These are phyloP conservation scores for Blastobasis adustella DNA, from an alignment of 2,888 invertebrate genomes.

Conservation along the genomic window DNA sequence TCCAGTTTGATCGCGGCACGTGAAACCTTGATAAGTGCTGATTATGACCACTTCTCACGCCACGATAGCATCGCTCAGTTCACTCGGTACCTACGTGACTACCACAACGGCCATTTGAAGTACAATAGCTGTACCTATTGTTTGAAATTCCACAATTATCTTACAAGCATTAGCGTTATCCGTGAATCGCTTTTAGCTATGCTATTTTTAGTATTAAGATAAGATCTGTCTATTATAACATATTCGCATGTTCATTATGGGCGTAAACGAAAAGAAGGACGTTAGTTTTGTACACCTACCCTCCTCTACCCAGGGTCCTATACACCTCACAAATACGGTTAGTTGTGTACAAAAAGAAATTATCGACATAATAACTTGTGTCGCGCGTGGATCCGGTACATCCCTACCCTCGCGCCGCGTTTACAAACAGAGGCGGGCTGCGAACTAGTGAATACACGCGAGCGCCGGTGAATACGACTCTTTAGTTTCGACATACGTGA, in stretches of 20 bases:
- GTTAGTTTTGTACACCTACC: too few species aligned
- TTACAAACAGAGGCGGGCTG: slow-evolving; percentile 54
- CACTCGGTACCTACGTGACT: too few species aligned
- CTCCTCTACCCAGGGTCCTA: too few species aligned
- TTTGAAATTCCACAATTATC: background rate
- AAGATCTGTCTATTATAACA: too few species aligned
- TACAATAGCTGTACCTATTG: background rate
- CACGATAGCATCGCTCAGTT: slow-evolving; percentile 5
- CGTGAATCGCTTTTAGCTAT: background rate
- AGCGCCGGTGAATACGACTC: slow-evolving; percentile 36
- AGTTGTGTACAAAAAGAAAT: too few species aligned
- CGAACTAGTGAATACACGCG: slow-evolving; percentile 49
- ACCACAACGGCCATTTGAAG: too few species aligned
- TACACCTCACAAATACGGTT: too few species aligned
- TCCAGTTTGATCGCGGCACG: slow-evolving; percentile 8
- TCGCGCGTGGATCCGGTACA: slow-evolving; percentile 19
- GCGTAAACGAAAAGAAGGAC: too few species aligned
- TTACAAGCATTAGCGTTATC: background rate
- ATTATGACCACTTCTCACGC: slow-evolving; percentile 13
- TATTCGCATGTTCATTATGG: too few species aligned
- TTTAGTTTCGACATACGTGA: slow-evolving; percentile 27
- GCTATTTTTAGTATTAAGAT: too few species aligned
- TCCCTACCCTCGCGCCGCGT: slow-evolving; percentile 43
- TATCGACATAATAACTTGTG: too few species aligned
- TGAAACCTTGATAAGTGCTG: slow-evolving; percentile 8